phyloP scores from a whole-genome alignment of 2,113 vertebrate species.

The Ancistrus triradiatus region DNA sequence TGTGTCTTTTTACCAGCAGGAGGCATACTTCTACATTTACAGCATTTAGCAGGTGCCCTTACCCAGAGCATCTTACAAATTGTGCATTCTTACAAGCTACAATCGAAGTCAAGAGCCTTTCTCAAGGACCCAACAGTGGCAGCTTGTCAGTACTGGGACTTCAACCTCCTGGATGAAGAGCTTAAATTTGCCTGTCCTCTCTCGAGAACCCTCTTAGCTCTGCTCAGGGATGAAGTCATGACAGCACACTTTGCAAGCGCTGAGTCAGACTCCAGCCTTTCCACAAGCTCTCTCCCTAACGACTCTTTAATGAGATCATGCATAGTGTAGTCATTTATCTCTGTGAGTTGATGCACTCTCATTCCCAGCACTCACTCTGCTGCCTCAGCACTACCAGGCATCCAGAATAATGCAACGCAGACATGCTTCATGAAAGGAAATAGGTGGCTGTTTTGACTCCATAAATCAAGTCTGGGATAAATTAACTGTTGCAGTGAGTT shows the following conservation, averaged over 20 bases:
- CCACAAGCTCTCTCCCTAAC: constrained; percentile 44
- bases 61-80: too few relatives aligned
- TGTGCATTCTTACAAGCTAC: too few relatives aligned
- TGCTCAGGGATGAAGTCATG: constrained; percentile 41
- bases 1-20: too few relatives aligned
- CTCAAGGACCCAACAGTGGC: too few relatives aligned
- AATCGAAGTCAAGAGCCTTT: too few relatives aligned
- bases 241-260: constrained; percentile 52
- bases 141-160: too few relatives aligned
- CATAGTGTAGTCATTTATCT: constrained; percentile 63
- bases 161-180: too few relatives aligned
- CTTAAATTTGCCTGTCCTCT: not conserved
- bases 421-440: constrained; percentile 51
- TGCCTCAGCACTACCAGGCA: constrained; percentile 58
- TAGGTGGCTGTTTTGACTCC: constrained; percentile 42
- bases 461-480: constrained; percentile 43
- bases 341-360: constrained; percentile 39
- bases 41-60: too few relatives aligned
- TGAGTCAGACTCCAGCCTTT: constrained; percentile 61
- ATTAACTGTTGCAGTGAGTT: constrained; percentile 18
- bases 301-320: constrained; percentile 58
- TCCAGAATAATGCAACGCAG: constrained; percentile 35
- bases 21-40: too few relatives aligned
- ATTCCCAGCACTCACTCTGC: constrained; percentile 48
- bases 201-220: constrained; percentile 25